Base-by-base conservation (phyloP, 2,113 vertebrate species). In the Apodemus speciosus region DNA sequence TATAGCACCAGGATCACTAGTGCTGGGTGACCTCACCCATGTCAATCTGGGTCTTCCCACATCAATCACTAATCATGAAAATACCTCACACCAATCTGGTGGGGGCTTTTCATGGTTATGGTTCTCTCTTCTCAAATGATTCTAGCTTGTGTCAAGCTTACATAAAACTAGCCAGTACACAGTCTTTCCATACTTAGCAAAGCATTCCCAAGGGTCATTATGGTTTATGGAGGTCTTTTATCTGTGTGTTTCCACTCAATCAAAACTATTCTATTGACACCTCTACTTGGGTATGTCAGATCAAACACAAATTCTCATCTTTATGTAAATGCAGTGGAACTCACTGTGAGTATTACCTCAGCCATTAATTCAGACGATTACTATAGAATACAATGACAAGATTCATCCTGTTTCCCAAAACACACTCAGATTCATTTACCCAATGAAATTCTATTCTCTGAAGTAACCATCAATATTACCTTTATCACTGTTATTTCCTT, bases 401-500 rank as follows among this genome's bases (percentile, higher is more conserved):
- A 15, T 76, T 96, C 81, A 90, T n/a, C 81, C 30, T 88, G 5
- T 43, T 9, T 46, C 56, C 64, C 35, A 32, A 90, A 76, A 95
- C n/a, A 81, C 32, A 93, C 25, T 43, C 38, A 85, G 92, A 72
- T 64, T 14, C 76, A 93, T 77, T 72, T 53, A 30, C 2, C 3
- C 49, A 88, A 62, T 53, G 32, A 11, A 85, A 93, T 77, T 93
- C 27, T 89, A 71, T 53, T 93, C 32, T 94, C 93, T 95, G 75
- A 91, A 87, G 38, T 84, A 95, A 79, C 21, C 60, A 73, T 58
- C 83, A 91, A 84, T 89, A 87, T 68, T 85, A 27, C n/a, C 58
- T 87, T 72, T n/a, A 94, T 27, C 35, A 89, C 38, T 87, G 14
- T 9, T 76, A 83, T 94, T 95, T 91, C 86, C 35, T 88, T 93